A percentile compares a stretch with the other conserved stretches of the same genome.
Evolutionary conservation across 2,797 vertebrate genomes (phyloP).

Genomic region (Chromobotia macracanthus): DNA sequence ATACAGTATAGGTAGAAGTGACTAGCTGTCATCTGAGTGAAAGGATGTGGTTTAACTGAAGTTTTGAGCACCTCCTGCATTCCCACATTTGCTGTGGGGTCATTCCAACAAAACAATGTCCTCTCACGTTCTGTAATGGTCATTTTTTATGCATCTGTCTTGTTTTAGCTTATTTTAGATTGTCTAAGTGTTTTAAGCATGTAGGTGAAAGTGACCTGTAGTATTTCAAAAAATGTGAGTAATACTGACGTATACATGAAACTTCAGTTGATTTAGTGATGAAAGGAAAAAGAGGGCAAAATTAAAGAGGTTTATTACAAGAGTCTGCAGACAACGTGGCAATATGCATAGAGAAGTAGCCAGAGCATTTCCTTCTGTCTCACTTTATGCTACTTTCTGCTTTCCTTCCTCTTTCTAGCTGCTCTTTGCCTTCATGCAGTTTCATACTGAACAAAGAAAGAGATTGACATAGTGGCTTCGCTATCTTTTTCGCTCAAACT

Average conservation of each 20-base stretch:
- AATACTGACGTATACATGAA: not conserved
- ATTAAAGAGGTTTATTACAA: not conserved
- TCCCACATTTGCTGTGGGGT: not conserved
- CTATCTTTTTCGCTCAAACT: constrained; percentile 4
- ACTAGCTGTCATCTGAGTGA: constrained; percentile 47
- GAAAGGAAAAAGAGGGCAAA: not conserved
- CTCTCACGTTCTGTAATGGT: not conserved
- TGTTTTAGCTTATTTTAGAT: not conserved
- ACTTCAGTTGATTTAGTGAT: not conserved
- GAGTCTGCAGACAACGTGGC: constrained; percentile 11
- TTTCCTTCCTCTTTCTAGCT: constrained; percentile 65
- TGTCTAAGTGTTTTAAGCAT: not conserved
- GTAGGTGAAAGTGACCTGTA: not conserved
- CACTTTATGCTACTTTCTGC: constrained; percentile 62
- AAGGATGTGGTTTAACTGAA: constrained; percentile 77
- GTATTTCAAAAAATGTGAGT: not conserved
- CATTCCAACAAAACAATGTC: not conserved
- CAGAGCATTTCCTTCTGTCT: constrained; percentile 68
- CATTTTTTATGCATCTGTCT: not conserved
- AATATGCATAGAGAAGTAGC: constrained; percentile 69
- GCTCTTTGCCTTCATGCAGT: not conserved
- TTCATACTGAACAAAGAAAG: constrained; percentile 9
- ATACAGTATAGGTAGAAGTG: constrained; percentile 15
- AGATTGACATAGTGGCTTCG: not conserved
- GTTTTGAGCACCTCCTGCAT: constrained; percentile 4